A percentile compares a stretch with the other conserved stretches of the same genome.
Conservation (phyloP, 2,888 invertebrate species). For the Ophonus ardosiacus region DNA sequence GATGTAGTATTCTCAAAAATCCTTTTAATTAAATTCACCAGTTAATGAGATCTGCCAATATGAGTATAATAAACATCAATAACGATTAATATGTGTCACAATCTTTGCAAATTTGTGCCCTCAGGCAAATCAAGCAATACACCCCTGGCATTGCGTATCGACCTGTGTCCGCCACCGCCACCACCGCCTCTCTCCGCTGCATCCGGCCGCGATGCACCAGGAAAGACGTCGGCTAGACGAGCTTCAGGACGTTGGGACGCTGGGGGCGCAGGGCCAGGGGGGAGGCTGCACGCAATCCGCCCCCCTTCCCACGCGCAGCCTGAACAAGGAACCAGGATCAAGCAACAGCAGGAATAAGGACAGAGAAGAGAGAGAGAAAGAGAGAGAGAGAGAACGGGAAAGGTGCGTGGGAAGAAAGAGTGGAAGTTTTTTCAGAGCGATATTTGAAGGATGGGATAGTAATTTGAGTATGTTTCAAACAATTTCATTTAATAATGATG, state of each 20-base stretch:
- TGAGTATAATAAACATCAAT: too few relatives aligned
- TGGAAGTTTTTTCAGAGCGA: too few relatives aligned
- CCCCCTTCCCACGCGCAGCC: background rate
- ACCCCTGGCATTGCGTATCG: conserved; percentile 59
- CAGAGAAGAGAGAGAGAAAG: background rate
- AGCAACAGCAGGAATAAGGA: background rate
- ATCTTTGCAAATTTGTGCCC: too few relatives aligned
- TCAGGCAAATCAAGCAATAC: background rate
- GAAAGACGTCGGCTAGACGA: conserved; percentile 51
- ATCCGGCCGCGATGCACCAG: conserved; percentile 57
- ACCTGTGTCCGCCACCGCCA: conserved; percentile 47
- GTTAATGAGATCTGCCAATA: too few relatives aligned
- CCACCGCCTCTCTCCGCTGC: conserved; percentile 43
- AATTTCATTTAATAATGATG: too few relatives aligned
- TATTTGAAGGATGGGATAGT: too few relatives aligned
- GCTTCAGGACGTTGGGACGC: conserved; percentile 2
- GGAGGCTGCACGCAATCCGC: conserved; percentile 10
- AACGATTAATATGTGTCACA: too few relatives aligned
- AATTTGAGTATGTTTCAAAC: too few relatives aligned
- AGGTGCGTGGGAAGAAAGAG: too few relatives aligned
- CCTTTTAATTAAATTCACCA: too few relatives aligned
- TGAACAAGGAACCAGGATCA: background rate
- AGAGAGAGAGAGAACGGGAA: background rate
- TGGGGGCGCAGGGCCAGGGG: background rate
- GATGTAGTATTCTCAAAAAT: too few relatives aligned